Base-by-base conservation (phyloP, 2,888 invertebrate genomes). In the Poecilobothrus nobilitatus region DNA sequence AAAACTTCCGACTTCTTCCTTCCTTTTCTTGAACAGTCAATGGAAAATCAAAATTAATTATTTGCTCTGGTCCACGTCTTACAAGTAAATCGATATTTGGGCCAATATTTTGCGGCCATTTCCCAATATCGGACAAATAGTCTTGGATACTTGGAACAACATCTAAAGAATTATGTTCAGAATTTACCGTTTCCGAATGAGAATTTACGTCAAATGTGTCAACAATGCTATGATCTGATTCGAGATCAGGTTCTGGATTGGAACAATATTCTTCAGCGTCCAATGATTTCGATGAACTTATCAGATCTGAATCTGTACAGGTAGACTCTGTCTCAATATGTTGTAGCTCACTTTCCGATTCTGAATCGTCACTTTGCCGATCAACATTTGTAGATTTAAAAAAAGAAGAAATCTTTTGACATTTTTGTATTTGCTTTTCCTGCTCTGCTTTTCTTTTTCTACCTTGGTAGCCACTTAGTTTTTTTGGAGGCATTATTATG, bases 401-500 rank as follows among this genome's bases (percentile, higher is more conserved):
- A 53, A 53, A 53, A 53, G 15, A 53, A 53, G 53, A 53, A 53
- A 53, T 53, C 53, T 53, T 53, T n/a, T 53, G 53, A 65, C 65
- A 65, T 22, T 65, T 33, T 33, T 33, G 18, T 27, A 27, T 27
- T 27, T 27, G 27, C 27, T 27, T 27, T 27, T 27, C 27, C 27
- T 27, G 64, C 64, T 64, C 64, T 64, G 64, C 64, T 22, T 64
- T 64, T 64, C 64, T 64, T 64, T 64, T 64, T 64, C 64, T 64
- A 64, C 64, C 64, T 64, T 44, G 18, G 44, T 44, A 64, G 64
- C 20, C 64, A 64, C 64, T 64, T 64, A 64, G 22, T 64, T 64
- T 64, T n/a, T 64, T 64, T 64, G 64, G 64, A 64, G 21, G 64
- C 64, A 64, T 64, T 64, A 64, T 64, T 64, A 64, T 64, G 64